These are phyloP conservation scores for Coluber constrictor DNA, from an alignment of 2,797 vertebrate species.

Conservation along the genomic window DNA sequence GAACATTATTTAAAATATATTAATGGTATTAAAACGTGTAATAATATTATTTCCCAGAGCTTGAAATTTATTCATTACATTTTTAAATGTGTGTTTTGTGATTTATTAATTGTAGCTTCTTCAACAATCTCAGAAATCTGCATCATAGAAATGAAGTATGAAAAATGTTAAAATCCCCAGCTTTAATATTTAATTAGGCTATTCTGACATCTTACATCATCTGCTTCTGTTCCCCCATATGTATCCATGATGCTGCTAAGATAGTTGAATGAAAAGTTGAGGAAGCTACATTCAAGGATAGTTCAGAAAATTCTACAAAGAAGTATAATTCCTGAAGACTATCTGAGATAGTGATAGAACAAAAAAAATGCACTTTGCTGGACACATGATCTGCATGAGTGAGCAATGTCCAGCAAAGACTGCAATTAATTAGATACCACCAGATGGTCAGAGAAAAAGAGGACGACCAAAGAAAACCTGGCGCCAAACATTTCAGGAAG, in stretches of 20 bases:
- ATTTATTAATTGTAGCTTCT: neutral
- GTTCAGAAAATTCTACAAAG: neutral
- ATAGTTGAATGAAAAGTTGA: neutral
- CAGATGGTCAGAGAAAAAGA: neutral
- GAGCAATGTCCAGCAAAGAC: neutral
- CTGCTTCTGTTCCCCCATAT: neutral
- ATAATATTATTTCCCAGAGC: neutral
- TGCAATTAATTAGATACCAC: neutral
- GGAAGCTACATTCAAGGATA: neutral
- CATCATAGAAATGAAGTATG: neutral
- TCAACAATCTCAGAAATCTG: neutral
- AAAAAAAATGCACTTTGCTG: neutral
- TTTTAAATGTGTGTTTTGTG: neutral
- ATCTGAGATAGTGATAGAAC: neutral
- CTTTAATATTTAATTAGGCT: neutral
- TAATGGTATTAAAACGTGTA: neutral
- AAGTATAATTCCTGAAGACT: neutral
- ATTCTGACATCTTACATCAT: neutral
- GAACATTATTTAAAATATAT: neutral
- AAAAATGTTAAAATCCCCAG: neutral
- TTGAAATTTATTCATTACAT: neutral
- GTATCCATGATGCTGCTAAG: neutral
- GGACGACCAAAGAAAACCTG: neutral
- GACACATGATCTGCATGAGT: neutral
- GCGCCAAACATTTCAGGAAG: neutral